Conservation (phyloP, 2,888 invertebrate genomes). For the Agrenia bidenticulata region DNA sequence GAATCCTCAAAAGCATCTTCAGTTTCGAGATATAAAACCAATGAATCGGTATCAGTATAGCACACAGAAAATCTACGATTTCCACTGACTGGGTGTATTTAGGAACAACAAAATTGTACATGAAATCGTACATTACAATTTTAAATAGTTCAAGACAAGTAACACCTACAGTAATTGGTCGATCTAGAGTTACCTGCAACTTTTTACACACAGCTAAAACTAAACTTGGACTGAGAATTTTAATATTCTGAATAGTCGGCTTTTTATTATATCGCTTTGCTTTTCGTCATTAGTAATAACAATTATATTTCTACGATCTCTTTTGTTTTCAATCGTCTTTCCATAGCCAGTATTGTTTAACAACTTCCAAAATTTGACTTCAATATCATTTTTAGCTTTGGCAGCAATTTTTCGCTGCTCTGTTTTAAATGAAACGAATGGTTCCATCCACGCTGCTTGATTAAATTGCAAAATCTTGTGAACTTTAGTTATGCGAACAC, state of each 20-base stretch:
- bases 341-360: conserved; percentile 25
- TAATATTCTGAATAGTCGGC: conserved; percentile 16
- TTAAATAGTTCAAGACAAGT: conserved; percentile 22
- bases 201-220: conserved; percentile 13
- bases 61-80: background rate
- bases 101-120: conserved; percentile 19
- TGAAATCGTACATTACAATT: conserved; percentile 20
- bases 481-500: conserved; percentile 16
- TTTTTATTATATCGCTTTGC: conserved; percentile 10
- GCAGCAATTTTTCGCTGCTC: background rate
- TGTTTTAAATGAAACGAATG: conserved; percentile 16
- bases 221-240: background rate
- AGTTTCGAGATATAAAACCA: conserved; percentile 1
- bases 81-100: conserved; percentile 7
- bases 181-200: conserved; percentile 4
- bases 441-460: conserved; percentile 22
- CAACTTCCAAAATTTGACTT: conserved; percentile 14
- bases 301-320: conserved; percentile 21
- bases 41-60: conserved; percentile 29
- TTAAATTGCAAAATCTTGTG: conserved; percentile 12
- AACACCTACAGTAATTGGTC: conserved; percentile 25
- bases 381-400: background rate
- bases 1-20: conserved; percentile 27
- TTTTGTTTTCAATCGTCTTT: conserved; percentile 18
- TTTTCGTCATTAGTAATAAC: conserved; percentile 19